Percentiles rank a stretch among this genome's conserved stretches.
Conservation (phyloP, 2,888 invertebrate genomes). For the Seira musarum region DNA sequence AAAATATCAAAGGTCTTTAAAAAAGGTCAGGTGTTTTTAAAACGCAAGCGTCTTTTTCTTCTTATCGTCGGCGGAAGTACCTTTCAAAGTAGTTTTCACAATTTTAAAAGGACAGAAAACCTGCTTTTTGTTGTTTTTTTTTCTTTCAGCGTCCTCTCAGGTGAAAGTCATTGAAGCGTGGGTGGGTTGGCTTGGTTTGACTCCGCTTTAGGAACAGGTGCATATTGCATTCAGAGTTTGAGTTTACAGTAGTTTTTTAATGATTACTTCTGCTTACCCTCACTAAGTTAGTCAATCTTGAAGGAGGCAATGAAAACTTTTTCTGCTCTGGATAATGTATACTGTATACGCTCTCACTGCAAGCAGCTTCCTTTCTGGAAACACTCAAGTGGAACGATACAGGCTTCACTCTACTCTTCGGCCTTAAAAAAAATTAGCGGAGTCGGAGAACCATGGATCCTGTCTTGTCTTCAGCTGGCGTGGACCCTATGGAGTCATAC, state of each 20-base stretch:
- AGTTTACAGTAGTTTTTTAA: constrained; percentile 18
- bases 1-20: constrained; percentile 14
- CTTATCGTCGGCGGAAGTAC: constrained; percentile 33
- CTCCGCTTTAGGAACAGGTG: constrained; percentile 53
- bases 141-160: constrained; percentile 24
- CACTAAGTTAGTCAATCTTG: background rate
- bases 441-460: constrained; percentile 61
- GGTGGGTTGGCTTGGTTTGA: too few species aligned
- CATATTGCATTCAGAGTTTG: constrained; percentile 40
- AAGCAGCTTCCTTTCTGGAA: constrained; percentile 58
- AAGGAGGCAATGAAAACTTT: constrained; percentile 51
- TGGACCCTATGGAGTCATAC: background rate
- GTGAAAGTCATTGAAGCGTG: constrained; percentile 61
- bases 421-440: constrained; percentile 54
- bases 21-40: background rate
- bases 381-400: constrained; percentile 56
- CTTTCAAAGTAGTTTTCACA: constrained; percentile 28
- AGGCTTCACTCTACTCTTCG: constrained; percentile 23
- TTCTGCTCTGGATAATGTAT: constrained; percentile 58
- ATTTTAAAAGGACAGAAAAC: constrained; percentile 48
- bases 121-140: too few species aligned
- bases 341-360: too few species aligned
- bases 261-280: constrained; percentile 32
- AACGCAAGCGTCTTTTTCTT: background rate
- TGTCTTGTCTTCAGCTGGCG: constrained; percentile 34